Evolutionary conservation across 1,140 invertebrate species (phyloP), one percentile per base, ranked within the genome.

Genomic region (Mactra quadrangularis): DNA sequence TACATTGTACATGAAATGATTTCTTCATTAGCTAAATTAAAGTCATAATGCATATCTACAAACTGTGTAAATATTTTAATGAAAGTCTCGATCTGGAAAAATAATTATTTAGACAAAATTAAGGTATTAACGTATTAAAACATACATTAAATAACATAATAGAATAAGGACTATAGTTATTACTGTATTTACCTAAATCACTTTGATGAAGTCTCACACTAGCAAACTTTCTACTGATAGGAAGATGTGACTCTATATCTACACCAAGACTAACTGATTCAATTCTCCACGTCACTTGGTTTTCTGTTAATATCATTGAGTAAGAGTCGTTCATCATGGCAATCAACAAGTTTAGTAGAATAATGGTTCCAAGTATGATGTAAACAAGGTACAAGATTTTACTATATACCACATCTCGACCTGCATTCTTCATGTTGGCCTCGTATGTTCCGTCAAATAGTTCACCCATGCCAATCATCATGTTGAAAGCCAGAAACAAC

Each of bases 281-380:
- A 11, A 91, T 85, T 31, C 89, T 76, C 90, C 90, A 92, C 17
- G 66, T 70, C 0, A 89, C 57, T 50, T 78, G 75, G 45, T 89
- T 85, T 29, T 84, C 74, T 11, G 74, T 47, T 19, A 88, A 50
- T 33, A 90, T 88, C 68, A 71, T 77, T 6, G 87, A 86, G 60
- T 92, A 92, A 9, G 91, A 92, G 64, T 91, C 90, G 75, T 90
- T 92, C 90, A 92, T 91, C 90, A 91, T 91, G 17, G 91, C 91
- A 64, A 92, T 92, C 0, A 92, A 85, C 2, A 92, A 81, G 71
- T 92, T 92, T 7, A 92, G 84, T 0, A 92, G 76, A 1, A 92
- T 77, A 33, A 91, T 90, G 19, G 89, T 90, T 13, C 81, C 85
- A 13, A 91, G 66, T 19, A 92, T 77, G 29, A 91, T 88, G 70